Percentiles rank a stretch among this genome's conserved stretches.
phyloP scores from a whole-genome alignment of 2,888 invertebrate genomes.

The Julus scanicus region DNA sequence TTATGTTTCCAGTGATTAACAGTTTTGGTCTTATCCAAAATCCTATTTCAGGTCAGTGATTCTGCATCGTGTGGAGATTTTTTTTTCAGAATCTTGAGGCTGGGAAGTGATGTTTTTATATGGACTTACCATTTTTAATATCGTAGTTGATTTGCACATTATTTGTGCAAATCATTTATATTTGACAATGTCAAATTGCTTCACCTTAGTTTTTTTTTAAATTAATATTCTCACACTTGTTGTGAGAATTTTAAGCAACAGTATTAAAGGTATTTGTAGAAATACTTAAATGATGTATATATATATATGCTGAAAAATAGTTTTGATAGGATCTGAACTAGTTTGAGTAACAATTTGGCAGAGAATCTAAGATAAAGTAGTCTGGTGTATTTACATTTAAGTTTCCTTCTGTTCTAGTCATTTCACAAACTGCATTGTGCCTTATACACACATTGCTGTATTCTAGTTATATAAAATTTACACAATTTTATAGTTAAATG shows the following conservation, averaged over 20 bases:
- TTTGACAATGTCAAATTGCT: not conserved
- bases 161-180: not conserved
- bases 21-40: constrained; percentile 24
- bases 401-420: not conserved
- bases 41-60: constrained; percentile 44
- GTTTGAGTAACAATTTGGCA: not conserved
- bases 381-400: not conserved
- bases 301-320: not conserved
- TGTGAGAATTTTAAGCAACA: not conserved
- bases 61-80: not conserved
- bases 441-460: not conserved
- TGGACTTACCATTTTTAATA: not conserved
- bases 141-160: not conserved
- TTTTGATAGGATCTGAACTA: not conserved
- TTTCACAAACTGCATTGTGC: not conserved
- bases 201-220: not conserved
- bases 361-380: not conserved
- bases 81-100: constrained; percentile 9
- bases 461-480: not conserved
- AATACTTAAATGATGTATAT: not conserved
- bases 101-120: not conserved
- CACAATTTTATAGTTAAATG: not conserved
- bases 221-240: not conserved
- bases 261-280: not conserved
- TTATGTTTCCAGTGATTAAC: not conserved